Base-by-base conservation (phyloP, 2,888 invertebrate species). In the Agrochola lychnidis region DNA sequence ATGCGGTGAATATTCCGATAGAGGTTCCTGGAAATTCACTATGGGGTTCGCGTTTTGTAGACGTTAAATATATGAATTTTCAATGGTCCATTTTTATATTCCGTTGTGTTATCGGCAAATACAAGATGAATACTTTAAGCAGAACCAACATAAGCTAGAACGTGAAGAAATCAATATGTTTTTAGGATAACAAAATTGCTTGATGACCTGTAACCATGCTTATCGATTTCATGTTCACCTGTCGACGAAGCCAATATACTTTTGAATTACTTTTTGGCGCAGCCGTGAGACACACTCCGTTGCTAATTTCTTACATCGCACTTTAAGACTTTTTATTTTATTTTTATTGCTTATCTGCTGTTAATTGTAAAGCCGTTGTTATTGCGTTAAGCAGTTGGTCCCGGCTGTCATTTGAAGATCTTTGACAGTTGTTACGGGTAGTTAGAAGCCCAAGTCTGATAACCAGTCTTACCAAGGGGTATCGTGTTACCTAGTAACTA, bases 111-210 rank as follows among this genome's bases (percentile, higher is more conserved):
- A n/a, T n/a, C 53, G n/a, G n/a, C n/a, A 45, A 25, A 25, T 66
- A 64, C 12, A n/a, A 45, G 10, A 25, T 25, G 12, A 45, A 57
- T 67, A 59, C 9, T 56, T 25, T 22, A 73, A 25, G 30, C 22
- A 30, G 4, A 51, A 61, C 4, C 30, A 74, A n/a, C 25, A 40
- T 53, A 62, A 40, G 45, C 22, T 45, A 40, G 12, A 36, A 72
- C 25, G 12, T n/a, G 30, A 70, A 36, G 22, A 51, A 51, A 69
- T 79, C 19, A 68, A 79, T 51, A 51, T 2, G n/a, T 59, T 59
- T 76, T 80, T n/a, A 42, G 62, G 30, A 51, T 76, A 42, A 16
- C 76, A 16, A 61, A 61, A 76, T 76, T 79, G 62, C 53, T 77
- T 48, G 61, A 51, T 79, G 40, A 73, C 48, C 40, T 56, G 19